Conservation (phyloP, 2,888 invertebrate species). For the Stenurella melanura region DNA sequence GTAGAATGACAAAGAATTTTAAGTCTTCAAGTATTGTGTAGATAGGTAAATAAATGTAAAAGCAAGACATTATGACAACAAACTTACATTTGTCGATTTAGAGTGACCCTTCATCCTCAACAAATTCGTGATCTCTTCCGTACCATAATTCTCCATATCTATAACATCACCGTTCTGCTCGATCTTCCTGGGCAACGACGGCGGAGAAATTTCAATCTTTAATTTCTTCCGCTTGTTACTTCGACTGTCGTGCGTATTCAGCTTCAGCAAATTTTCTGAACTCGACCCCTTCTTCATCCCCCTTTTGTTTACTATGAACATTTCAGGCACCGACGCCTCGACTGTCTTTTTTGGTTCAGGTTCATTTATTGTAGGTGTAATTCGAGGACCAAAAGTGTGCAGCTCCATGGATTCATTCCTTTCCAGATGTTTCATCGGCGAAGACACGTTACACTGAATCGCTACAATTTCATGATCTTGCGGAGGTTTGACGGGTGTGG, state of each 20-base stretch:
- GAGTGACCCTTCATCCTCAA: slow-evolving; percentile 39
- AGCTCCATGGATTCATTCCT: neutral
- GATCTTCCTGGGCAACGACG: neutral
- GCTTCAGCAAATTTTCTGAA: neutral
- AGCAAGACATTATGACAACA: neutral
- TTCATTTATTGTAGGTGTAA: neutral
- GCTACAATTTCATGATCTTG: neutral
- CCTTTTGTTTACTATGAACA: neutral
- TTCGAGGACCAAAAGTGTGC: neutral
- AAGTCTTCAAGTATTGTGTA: no score
- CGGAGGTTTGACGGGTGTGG: neutral
- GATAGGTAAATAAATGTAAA: no score
- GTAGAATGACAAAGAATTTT: no score
- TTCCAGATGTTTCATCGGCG: neutral
- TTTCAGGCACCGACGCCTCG: neutral
- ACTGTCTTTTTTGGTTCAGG: neutral
- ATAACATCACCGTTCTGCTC: neutral
- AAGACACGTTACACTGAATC: neutral
- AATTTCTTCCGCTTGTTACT: neutral
- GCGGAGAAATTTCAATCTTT: slow-evolving; percentile 27
- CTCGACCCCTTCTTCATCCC: neutral
- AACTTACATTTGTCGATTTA: slow-evolving; percentile 46
- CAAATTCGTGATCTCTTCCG: slow-evolving; percentile 28
- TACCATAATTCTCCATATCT: neutral
- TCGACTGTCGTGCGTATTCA: neutral